Conservation (phyloP, 2,888 invertebrate species). For the Malachius bipustulatus region DNA sequence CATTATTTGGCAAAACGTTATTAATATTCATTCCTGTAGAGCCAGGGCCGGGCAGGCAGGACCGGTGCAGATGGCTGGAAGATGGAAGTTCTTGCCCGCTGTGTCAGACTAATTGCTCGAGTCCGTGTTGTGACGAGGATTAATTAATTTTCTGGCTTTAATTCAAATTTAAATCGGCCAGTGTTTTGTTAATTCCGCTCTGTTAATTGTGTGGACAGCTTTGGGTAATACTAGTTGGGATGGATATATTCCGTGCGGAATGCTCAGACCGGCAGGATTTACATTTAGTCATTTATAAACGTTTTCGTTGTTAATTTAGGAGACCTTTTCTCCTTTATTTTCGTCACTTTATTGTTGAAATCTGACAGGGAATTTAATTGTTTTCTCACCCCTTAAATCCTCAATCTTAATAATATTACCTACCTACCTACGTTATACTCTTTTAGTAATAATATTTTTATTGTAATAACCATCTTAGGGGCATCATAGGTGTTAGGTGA, state of each 20-base stretch:
- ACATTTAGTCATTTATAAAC: constrained; percentile 27
- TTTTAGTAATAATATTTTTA: too few species aligned
- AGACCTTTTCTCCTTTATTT: constrained; percentile 1
- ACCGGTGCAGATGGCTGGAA: background rate
- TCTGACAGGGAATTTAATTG: too few species aligned
- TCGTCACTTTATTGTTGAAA: background rate
- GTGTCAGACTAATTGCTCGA: constrained; percentile 34
- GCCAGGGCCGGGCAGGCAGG: too few species aligned
- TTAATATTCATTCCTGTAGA: background rate
- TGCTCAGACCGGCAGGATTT: constrained; percentile 21
- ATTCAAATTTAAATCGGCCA: constrained; percentile 39
- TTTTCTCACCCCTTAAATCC: too few species aligned
- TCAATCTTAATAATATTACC: too few species aligned
- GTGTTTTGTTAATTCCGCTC: constrained; percentile 38
- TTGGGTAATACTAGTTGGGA: constrained; percentile 26
- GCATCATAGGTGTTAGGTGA: too few species aligned
- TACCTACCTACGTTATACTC: too few species aligned
- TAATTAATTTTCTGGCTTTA: constrained; percentile 38
- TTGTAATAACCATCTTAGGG: too few species aligned
- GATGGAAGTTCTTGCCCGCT: constrained; percentile 18
- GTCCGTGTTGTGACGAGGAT: constrained; percentile 38
- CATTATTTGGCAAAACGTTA: too few species aligned
- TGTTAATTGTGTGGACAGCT: constrained; percentile 37
- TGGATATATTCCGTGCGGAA: constrained; percentile 22
- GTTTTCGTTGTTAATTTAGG: constrained; percentile 18